phyloP scores from a whole-genome alignment of 2,113 vertebrate genomes.

The Scalopus aquaticus region DNA sequence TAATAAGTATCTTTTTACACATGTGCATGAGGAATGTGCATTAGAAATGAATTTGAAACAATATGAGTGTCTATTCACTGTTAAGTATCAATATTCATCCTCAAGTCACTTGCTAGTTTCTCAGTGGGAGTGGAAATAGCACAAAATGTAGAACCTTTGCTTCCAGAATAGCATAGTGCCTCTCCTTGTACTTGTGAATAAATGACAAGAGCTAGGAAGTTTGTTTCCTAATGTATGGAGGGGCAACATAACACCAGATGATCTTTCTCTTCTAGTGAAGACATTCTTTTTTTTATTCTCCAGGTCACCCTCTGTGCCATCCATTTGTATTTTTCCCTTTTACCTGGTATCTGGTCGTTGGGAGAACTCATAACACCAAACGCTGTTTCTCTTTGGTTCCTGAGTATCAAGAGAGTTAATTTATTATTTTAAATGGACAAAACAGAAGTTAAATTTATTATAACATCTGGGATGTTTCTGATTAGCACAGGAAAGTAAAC shows the following conservation, averaged over 20 bases:
- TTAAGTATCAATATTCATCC: too few species aligned
- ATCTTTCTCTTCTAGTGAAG: background rate
- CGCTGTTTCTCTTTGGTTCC: background rate
- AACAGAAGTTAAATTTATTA: background rate
- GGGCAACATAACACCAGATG: accelerated
- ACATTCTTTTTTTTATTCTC: background rate
- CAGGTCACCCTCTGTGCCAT: background rate
- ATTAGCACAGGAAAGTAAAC: background rate
- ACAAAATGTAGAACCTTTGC: background rate
- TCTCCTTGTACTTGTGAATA: background rate
- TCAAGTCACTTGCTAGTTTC: background rate
- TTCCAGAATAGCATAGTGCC: background rate
- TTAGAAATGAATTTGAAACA: background rate
- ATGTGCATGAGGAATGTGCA: background rate
- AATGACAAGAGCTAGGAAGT: background rate
- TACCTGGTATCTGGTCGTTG: accelerated
- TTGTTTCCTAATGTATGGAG: background rate
- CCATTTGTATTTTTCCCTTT: background rate
- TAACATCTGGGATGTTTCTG: background rate
- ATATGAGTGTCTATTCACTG: background rate
- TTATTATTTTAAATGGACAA: background rate
- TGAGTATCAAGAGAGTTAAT: background rate
- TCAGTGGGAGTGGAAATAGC: accelerated
- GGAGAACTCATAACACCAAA: background rate
- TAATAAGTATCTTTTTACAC: background rate